Conservation (phyloP, 2,888 invertebrate genomes). For the Caenorhabditis imperialis region DNA sequence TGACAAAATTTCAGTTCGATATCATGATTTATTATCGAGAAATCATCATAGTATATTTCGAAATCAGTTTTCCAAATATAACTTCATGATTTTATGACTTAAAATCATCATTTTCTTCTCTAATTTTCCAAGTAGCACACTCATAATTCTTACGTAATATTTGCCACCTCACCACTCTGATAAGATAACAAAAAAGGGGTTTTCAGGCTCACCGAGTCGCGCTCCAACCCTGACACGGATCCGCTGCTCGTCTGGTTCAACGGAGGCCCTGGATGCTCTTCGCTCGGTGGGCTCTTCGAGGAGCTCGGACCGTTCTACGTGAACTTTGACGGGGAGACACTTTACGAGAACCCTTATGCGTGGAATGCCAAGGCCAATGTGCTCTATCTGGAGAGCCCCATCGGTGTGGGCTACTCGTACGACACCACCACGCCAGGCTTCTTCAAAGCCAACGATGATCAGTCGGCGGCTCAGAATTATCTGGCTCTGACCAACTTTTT, state of each 20-base stretch:
- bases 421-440: conserved; percentile 49
- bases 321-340: conserved; percentile 70
- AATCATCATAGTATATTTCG: conserved; percentile 12
- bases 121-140: conserved; percentile 12
- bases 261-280: conserved; percentile 78
- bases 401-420: conserved; percentile 78
- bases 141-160: conserved; percentile 44
- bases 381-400: conserved; percentile 80
- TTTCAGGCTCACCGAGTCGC: conserved; percentile 79
- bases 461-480: conserved; percentile 78
- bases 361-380: conserved; percentile 80
- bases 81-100: background rate
- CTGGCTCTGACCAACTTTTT: conserved; percentile 80
- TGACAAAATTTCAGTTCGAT: background rate
- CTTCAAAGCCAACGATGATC: conserved; percentile 67
- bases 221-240: conserved; percentile 77
- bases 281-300: conserved; percentile 66
- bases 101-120: conserved; percentile 10
- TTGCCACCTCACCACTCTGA: no score
- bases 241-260: conserved; percentile 80
- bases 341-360: conserved; percentile 76
- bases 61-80: no score
- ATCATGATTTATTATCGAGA: background rate
- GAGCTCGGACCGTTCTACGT: conserved; percentile 79
- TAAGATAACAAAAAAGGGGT: conserved; percentile 5